Base-by-base conservation (phyloP, 2,888 invertebrate species). In the Euzophera pinguis region DNA sequence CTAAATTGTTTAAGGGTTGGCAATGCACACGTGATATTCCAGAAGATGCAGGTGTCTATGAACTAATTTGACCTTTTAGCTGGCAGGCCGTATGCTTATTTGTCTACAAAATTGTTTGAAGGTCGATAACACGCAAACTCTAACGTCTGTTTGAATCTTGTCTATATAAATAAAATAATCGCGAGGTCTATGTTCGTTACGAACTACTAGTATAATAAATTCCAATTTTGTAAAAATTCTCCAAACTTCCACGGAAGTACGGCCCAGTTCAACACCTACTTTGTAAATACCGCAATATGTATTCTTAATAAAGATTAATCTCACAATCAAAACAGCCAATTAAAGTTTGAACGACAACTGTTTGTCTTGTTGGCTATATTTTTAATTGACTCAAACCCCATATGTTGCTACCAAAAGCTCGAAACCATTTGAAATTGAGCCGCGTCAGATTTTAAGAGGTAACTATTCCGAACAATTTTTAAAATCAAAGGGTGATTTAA, bases 351-450 rank as follows among this genome's bases (percentile, higher is more conserved):
- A 71, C 77, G 78, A 87, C 88, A 88, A 88, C 76, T 90, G 89
- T 87, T 87, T 87, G 83, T 75, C 77, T 76, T 87, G 87, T 85
- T 77, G 74, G 85, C 79, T 75, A 82, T 86, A 85, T 85, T 88
- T 88, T 90, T 87, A 90, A 89, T 89, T 90, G 87, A 80, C 79
- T 75, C 76, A 81, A 71, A 77, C 84, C 82, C 81, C 69, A 67
- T 70, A 75, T 77, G 63, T 70, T 73, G 66, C 69, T 69, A 67
- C 83, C 79, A 81, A 88, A 81, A 85, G 82, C 86, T 83, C 49
- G 56, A 53, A 56, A 52, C 81, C 76, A 79, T 55, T 63, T 59
- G 57, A 60, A 38, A 5, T 14, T 45, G 59, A 82, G 73, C 53
- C 79, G 62, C 10, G 12, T 50, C 16, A 4, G 12, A 34, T 45